Evolutionary conservation across 2,888 invertebrate genomes (phyloP).

Genomic region (Drosophila borborema): DNA sequence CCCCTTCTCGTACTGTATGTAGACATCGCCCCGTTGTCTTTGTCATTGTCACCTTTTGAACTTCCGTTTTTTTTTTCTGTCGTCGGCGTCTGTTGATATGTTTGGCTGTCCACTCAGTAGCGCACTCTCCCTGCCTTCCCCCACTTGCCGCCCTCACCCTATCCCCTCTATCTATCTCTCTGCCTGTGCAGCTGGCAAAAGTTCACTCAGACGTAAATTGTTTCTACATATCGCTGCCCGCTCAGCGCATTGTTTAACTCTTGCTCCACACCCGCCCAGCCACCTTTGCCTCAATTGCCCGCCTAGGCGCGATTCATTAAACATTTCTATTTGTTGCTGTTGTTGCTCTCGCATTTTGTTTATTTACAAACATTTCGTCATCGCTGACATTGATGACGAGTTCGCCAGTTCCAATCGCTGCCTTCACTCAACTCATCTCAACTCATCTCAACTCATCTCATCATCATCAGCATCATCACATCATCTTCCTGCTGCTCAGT

Average conservation of each 20-base stretch:
- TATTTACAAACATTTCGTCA: constrained; percentile 75
- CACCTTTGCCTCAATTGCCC: constrained; percentile 13
- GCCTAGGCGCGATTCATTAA: constrained; percentile 66
- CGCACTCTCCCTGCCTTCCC: constrained; percentile 3
- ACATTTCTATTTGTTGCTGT: constrained; percentile 73
- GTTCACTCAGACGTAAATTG: constrained; percentile 71
- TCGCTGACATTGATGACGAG: constrained; percentile 67
- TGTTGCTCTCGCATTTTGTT: constrained; percentile 59
- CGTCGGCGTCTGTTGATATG: constrained; percentile 56
- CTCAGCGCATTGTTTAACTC: constrained; percentile 55
- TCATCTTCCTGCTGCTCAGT: constrained; percentile 7
- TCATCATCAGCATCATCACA: not conserved
- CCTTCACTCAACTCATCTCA: constrained; percentile 10
- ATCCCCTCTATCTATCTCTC: not conserved
- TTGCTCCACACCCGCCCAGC: not conserved
- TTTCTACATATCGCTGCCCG: constrained; percentile 62
- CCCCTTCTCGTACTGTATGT: not conserved
- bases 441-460: constrained; percentile 1
- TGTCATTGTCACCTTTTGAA: constrained; percentile 76
- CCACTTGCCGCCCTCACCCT: not conserved
- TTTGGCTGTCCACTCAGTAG: constrained; percentile 43
- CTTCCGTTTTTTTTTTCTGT: constrained; percentile 65
- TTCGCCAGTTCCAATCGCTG: constrained; percentile 20
- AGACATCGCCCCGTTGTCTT: constrained; percentile 25
- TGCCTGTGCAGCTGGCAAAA: constrained; percentile 42